Base-by-base conservation (phyloP, 2,888 invertebrate species). In the Biston betularia region DNA sequence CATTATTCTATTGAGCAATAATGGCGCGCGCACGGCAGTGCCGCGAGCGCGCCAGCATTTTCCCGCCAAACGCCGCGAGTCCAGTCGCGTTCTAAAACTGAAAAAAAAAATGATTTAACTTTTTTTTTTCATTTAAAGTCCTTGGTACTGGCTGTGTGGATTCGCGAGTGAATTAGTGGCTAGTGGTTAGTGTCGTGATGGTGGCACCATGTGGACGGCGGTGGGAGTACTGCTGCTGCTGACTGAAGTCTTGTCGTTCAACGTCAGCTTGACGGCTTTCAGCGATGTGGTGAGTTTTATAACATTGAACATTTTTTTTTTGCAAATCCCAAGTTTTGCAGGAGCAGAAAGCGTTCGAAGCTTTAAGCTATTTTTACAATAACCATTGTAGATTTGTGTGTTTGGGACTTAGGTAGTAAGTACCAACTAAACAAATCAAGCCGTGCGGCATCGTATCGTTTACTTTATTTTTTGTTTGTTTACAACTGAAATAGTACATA, bases 21-120 rank as follows among this genome's bases (percentile, higher is more conserved):
- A 84, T 62, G 84, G 79, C 82, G 85, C 83, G 84, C 84, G 84
- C 85, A 69, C 60, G 68, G 81, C 84, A 79, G 73, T 68, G 81
- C 83, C 81, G 89, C 88, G 86, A 88, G 82, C 82, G 89, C 89
- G 87, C 85, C 69, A 72, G 81, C 91, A 90, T 89, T 90, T 90
- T 91, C 89, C 89, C 90, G 91, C 90, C 89, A 88, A 85, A 84
- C 89, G 80, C 79, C 81, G 84, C 80, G 86, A 82, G 86, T 76
- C 77, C 77, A 84, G 82, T 79, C 87, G 86, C 87, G 81, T 84
- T 75, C 72, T 62, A 77, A 78, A 80, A 78, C 76, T 76, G 75
- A 75, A 70, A 74, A 75, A 74, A 74, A 70, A 72, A 74, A 73
- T 63, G 66, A 61, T 54, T 68, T 58, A 56, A 66, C 58, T 10